phyloP scores from a whole-genome alignment of 53 echinoderm and acorn worm species.

The Paracentrotus lividus region DNA sequence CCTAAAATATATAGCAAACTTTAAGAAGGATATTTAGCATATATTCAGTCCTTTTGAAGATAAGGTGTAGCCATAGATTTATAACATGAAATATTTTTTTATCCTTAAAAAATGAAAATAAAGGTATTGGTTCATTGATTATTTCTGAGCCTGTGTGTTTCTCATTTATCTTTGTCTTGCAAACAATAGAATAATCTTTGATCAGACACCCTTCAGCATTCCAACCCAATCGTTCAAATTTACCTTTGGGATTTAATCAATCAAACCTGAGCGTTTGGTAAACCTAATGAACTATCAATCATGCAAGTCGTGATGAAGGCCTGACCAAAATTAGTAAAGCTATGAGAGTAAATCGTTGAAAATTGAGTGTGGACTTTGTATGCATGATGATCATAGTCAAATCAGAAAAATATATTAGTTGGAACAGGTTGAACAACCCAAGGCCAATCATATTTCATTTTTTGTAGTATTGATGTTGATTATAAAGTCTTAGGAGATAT shows the following conservation, averaged over 20 bases:
- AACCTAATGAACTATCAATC: constrained; percentile 24
- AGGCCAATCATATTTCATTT: no score
- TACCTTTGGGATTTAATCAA: constrained; percentile 23
- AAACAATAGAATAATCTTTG: constrained; percentile 28
- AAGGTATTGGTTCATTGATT: background rate
- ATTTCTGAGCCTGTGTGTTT: background rate
- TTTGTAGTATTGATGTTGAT: no score
- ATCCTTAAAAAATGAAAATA: no score
- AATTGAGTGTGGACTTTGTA: no score
- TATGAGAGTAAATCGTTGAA: background rate
- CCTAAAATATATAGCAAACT: no score
- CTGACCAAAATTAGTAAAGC: background rate
- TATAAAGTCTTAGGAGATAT: no score
- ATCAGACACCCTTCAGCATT: constrained; percentile 7
- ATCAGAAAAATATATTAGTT: no score
- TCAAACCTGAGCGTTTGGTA: background rate
- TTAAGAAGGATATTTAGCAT: no score
- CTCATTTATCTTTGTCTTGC: constrained; percentile 4
- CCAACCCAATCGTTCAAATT: constrained; percentile 17
- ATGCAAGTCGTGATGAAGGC: background rate
- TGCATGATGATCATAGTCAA: no score
- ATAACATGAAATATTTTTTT: background rate
- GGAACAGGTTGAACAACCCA: no score
- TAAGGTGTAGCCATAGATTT: background rate
- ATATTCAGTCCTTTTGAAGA: background rate